Evolutionary conservation across 1,140 invertebrate genomes (phyloP), one percentile per base, ranked within the genome.

Genomic region (Drosophila kanapiae): DNA sequence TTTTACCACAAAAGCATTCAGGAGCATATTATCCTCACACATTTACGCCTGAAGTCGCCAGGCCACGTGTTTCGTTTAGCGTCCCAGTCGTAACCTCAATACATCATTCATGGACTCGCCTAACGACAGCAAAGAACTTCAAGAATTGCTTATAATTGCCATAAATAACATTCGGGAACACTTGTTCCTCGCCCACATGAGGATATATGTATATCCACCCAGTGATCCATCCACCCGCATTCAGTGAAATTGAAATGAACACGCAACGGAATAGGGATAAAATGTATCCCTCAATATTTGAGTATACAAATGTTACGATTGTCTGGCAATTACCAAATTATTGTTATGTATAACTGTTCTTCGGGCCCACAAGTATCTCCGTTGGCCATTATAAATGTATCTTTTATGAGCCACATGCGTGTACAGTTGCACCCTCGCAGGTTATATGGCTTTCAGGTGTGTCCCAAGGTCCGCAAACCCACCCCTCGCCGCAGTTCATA

Each of bases 261-360:
- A 88, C 84, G 84, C 84, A 78, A 90, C 31, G 71, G 53, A 16
- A 42, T 43, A 37, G 8, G 62, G 7, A 53, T 53, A 27, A 27
- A 54, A 70, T 53, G 48, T 70, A 68, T 70, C 61, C 61, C 29
- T 42, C 35, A 13, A 43, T 45, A 43, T 54, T 10, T 37, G 35
- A 29, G 37, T 54, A 81, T 75, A 87, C 84, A 87, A 88, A 88
- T 88, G 85, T 75, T 88, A 88, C 85, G 84, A 88, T 88, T 88
- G 84, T 81, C 84, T 78, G 84, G 84, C 84, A 88, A 88, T 88
- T 88, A 88, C 85, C 84, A 83, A 88, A 88, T 88, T 88, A 88
- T 90, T 88, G 84, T 88, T 88, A 88, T 88, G 78, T 90, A 88
- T 88, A 84, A 82, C 80, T 69, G 80, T 70, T 83, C 80, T 70